A percentile compares a stretch with the other conserved stretches of the same genome.
These are phyloP conservation scores for Crocallis elinguaria DNA, from an alignment of 2,888 invertebrate genomes.

Conservation along the genomic window DNA sequence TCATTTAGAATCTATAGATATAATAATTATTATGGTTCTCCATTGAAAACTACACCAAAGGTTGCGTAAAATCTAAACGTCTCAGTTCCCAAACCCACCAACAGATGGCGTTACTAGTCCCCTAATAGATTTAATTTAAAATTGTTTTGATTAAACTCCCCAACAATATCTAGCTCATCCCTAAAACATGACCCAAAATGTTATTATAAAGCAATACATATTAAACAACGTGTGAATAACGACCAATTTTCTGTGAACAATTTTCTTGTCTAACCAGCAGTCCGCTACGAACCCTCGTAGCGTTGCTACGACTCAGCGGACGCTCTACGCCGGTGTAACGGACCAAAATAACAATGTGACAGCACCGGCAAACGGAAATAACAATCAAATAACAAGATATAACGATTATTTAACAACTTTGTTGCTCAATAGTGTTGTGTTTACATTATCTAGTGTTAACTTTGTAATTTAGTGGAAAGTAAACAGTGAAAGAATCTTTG, in stretches of 20 bases:
- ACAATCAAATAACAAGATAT: constrained; percentile 30
- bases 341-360: constrained; percentile 39
- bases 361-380: constrained; percentile 44
- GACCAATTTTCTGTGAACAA: not conserved
- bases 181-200: not conserved
- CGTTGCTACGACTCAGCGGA: constrained; percentile 48
- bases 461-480: constrained; percentile 5
- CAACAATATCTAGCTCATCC: not conserved
- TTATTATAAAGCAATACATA: not conserved
- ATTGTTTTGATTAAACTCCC: not conserved
- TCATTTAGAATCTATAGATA: not conserved
- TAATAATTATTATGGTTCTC: not conserved
- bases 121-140: constrained; percentile 17
- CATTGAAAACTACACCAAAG: not conserved
- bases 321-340: constrained; percentile 43
- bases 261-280: constrained; percentile 44
- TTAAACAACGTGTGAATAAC: not conserved
- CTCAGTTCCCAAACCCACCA: constrained; percentile 18
- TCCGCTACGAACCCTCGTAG: constrained; percentile 63
- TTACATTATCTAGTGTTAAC: constrained; percentile 14
- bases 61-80: not conserved
- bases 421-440: constrained; percentile 17
- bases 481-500: constrained; percentile 9
- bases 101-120: constrained; percentile 53
- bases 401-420: constrained; percentile 13